phyloP scores from a whole-genome alignment of 2,888 invertebrate genomes.

The Beris morrisii region DNA sequence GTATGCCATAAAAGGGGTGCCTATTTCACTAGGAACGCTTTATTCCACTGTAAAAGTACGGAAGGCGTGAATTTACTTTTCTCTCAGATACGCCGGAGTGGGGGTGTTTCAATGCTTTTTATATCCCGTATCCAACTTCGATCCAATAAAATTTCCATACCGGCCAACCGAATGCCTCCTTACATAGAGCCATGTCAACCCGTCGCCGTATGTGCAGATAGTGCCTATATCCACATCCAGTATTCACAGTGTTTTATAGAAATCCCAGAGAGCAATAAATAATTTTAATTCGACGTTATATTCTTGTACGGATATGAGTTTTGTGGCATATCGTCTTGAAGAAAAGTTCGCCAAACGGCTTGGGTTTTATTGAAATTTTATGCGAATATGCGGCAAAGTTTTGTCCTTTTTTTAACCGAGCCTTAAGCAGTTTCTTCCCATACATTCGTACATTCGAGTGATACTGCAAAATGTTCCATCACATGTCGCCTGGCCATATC shows the following conservation, averaged over 20 bases:
- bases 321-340: conserved; percentile 24
- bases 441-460: too few species aligned
- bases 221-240: background rate
- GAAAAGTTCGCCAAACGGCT: conserved; percentile 15
- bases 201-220: background rate
- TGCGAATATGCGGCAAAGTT: conserved; percentile 28
- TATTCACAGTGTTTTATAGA: conserved; percentile 15
- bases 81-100: background rate
- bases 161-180: conserved; percentile 5
- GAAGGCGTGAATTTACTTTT: conserved; percentile 2
- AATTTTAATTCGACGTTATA: conserved; percentile 29
- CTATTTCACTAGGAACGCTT: too few species aligned
- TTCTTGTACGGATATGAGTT: conserved; percentile 22
- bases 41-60: too few species aligned
- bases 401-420: conserved; percentile 4
- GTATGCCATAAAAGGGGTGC: background rate
- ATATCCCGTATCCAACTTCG: background rate
- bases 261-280: conserved; percentile 29
- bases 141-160: conserved; percentile 13
- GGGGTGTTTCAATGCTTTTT: background rate
- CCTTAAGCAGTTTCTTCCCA: background rate
- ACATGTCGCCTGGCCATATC: background rate
- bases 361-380: conserved; percentile 32
- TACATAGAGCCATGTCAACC: background rate
- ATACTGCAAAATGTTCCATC: too few species aligned